Base-by-base conservation (phyloP, 2,888 invertebrate species). In the Sicus ferrugineus region DNA sequence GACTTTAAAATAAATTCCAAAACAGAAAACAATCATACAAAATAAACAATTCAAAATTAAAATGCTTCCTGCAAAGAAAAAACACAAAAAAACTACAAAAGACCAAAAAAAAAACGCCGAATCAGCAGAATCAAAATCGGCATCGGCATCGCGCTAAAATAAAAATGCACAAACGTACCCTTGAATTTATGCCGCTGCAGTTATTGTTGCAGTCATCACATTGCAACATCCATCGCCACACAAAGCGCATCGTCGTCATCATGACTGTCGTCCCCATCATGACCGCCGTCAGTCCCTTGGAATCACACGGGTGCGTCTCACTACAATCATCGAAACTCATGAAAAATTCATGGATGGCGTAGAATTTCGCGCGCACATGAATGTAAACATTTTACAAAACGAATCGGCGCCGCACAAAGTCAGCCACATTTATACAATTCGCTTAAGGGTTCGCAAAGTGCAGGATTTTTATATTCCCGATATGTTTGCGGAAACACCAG, bases 61-160 rank as follows among this genome's bases (percentile, higher is more conserved):
- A n/a, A 38, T 38, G 38, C 38, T 38, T 38, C 38, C 7, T 38
- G 38, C 11, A 46, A 48, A 23, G 3, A 21, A 28, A 63, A 28
- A 38, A 26, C 48, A 46, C 5, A 23, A 16, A 48, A 30, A 48
- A 48, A 48, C 14, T 3, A 19, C 16, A 61, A 30, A 31, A 58
- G 31, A 56, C 54, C 70, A 48, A 54, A 63, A 70, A 58, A 48
- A 63, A 62, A 48, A 62, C 67, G 65, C 67, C 67, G 62, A 70
- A 70, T 67, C 70, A 67, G 67, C 67, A 63, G 62, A 70, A 70
- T 67, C 67, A 71, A 68, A 68, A 52, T 63, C 16, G 3, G 14
- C n/a, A 38, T 3, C 31, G 3, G 30, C 64, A 30, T 50, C 1
- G 30, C 31, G n/a, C 16, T 6, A 16, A 26, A 6, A 9, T 19